Percentiles rank a stretch among this genome's conserved stretches.
Conservation (phyloP, 2,797 vertebrate genomes). For the Phoeniculus purpureus region DNA sequence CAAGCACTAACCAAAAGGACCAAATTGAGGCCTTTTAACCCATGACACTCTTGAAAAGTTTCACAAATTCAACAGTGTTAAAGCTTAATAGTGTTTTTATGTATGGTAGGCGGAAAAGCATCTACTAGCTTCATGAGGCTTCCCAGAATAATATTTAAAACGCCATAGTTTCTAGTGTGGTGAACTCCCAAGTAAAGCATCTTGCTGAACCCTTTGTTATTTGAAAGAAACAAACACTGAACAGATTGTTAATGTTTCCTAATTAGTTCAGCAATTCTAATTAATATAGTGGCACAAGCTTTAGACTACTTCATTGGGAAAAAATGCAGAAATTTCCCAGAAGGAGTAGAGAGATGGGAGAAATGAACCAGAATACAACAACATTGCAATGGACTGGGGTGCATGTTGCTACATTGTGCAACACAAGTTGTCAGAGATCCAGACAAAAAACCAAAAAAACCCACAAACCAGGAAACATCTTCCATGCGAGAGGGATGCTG, state of each 20-base stretch:
- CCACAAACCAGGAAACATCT: neutral
- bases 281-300: neutral
- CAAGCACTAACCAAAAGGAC: no score
- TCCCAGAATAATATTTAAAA: neutral
- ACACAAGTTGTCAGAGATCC: neutral
- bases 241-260: neutral
- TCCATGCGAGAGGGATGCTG: accelerated
- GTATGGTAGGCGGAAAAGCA: neutral
- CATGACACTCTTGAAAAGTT: neutral
- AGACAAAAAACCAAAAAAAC: neutral
- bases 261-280: neutral
- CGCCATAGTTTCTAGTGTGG: neutral
- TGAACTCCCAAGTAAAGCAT: neutral
- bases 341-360: neutral
- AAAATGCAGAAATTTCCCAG: neutral
- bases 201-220: neutral
- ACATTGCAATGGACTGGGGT: no score
- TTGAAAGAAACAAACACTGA: neutral
- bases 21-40: no score
- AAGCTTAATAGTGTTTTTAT: neutral
- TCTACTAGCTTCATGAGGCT: neutral
- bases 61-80: neutral
- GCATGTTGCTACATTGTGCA: accelerated
- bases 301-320: neutral
- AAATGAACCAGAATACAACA: neutral